Evolutionary conservation across 2,797 vertebrate species (phyloP), one percentile per base, ranked within the genome.

Genomic region (Xyrichtys novacula): DNA sequence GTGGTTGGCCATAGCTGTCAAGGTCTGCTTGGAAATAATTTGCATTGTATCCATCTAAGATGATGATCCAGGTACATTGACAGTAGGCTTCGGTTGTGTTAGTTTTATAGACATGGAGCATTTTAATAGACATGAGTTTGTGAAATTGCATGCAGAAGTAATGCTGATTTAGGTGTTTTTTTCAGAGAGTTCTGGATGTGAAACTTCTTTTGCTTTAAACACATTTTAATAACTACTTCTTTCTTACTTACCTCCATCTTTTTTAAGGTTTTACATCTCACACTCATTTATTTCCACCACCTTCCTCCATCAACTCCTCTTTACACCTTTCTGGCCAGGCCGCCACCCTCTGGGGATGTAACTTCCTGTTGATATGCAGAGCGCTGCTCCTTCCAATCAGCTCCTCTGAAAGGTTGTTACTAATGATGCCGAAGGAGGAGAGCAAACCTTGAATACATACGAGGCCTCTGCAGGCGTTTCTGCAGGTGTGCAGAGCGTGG

Each of bases 391-490:
- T 86, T 87, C 88, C 88, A 95, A 95, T 96, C 93, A 93, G 92
- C 90, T 76, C 86, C 88, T 91, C 78, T 93, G 90, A 95, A 94
- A 95, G 90, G 78, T 86, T 94, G 87, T 93, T 94, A 87, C 85
- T 91, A 91, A 92, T 89, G 80, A 88, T 94, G 91, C 93, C 87
- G 2, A 79, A 92, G 90, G 89, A 89, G 68, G 59, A 39, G 60
- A 84, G 80, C 80, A 89, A 89, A 91, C 92, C 90, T 91, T 84
- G 83, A 94, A 88, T 91, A 89, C 86, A 82, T 74, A 93, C 88
- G 88, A 89, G 84, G 28, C 79, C 75, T 79, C 76, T 43, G 48
- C 66, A 29, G 26, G 31, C 26, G 12, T 80, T 75, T 43, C 67
- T 73, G 65, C 64, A 63, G 81, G 76, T 88, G 86, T 63, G 72